Evolutionary conservation across 2,888 invertebrate genomes (phyloP).

Genomic region (Synergus japonicus): DNA sequence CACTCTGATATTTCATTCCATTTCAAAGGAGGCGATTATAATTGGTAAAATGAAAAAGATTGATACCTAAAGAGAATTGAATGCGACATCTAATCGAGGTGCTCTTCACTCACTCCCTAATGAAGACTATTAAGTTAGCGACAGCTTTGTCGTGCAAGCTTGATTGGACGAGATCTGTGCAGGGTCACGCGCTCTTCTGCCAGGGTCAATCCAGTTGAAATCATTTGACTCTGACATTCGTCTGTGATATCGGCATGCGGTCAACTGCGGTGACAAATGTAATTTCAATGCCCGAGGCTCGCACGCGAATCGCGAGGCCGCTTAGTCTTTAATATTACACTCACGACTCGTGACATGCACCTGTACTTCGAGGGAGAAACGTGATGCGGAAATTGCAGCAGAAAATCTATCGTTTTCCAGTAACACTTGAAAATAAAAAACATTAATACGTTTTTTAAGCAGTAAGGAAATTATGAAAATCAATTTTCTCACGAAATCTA

Average conservation of each 20-base stretch:
- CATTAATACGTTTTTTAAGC: not conserved
- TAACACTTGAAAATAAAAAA: slow-evolving; percentile 5
- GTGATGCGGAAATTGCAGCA: slow-evolving; percentile 3
- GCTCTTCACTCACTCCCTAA: slow-evolving; percentile 14
- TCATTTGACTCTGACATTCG: slow-evolving; percentile 58
- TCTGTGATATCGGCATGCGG: slow-evolving; percentile 33
- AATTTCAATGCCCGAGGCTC: slow-evolving; percentile 42
- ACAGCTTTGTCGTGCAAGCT: slow-evolving; percentile 38
- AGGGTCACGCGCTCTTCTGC: slow-evolving; percentile 58
- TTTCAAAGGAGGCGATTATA: slow-evolving; percentile 8
- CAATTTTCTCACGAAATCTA: slow-evolving; percentile 46
- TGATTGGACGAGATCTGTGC: slow-evolving; percentile 46
- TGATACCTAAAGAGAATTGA: slow-evolving; percentile 21
- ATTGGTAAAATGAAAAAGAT: slow-evolving; percentile 24
- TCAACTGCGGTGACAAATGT: slow-evolving; percentile 42
- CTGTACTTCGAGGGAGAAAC: slow-evolving; percentile 1
- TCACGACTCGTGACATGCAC: not conserved
- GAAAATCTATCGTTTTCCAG: slow-evolving; percentile 24
- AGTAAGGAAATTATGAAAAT: slow-evolving; percentile 43
- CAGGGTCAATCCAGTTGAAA: slow-evolving; percentile 65
- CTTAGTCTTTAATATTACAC: not conserved
- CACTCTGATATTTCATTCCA: too few relatives aligned
- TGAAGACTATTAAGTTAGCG: slow-evolving; percentile 36
- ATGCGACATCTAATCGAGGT: slow-evolving; percentile 22
- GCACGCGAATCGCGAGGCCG: slow-evolving; percentile 23